Evolutionary conservation across 2,888 invertebrate species (phyloP).

Genomic region (Drosophila trichaetosa): DNA sequence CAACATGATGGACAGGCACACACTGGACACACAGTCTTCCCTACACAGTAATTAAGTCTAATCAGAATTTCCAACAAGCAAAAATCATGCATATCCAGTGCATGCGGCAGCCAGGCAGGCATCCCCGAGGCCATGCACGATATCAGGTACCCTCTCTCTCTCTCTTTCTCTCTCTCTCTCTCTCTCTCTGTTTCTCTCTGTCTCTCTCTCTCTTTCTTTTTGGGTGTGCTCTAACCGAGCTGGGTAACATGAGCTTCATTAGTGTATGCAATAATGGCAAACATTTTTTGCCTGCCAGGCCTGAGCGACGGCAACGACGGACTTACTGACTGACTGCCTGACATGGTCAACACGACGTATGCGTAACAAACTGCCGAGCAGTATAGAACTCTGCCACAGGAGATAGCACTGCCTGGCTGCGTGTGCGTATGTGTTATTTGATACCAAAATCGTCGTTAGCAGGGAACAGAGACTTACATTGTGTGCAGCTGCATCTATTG

Average conservation of each 20-base stretch:
- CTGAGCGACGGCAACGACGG: conserved; percentile 53
- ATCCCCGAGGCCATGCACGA: conserved; percentile 36
- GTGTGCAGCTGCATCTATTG: conserved; percentile 36
- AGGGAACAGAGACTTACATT: conserved; percentile 54
- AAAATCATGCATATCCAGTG: conserved; percentile 75
- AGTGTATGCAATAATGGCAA: conserved; percentile 81
- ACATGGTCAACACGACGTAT: conserved; percentile 66
- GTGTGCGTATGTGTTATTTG: conserved; percentile 60
- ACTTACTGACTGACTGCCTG: conserved; percentile 42
- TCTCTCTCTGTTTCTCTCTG: not conserved
- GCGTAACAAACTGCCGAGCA: conserved; percentile 58
- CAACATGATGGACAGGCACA: conserved; percentile 65
- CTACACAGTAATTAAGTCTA: conserved; percentile 79
- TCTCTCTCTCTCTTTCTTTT: not conserved
- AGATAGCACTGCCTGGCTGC: not conserved
- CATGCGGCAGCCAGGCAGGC: conserved; percentile 34
- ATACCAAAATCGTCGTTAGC: conserved; percentile 64
- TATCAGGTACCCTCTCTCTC: conserved; percentile 35
- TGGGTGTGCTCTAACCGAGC: not conserved
- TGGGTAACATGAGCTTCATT: conserved; percentile 80
- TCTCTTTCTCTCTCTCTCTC: not conserved
- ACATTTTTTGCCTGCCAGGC: conserved; percentile 81
- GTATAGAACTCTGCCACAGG: conserved; percentile 28
- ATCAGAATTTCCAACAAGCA: conserved; percentile 79
- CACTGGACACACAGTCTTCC: conserved; percentile 36